Evolutionary conservation across 2,888 invertebrate species (phyloP).

Genomic region (Miltochrista miniata): DNA sequence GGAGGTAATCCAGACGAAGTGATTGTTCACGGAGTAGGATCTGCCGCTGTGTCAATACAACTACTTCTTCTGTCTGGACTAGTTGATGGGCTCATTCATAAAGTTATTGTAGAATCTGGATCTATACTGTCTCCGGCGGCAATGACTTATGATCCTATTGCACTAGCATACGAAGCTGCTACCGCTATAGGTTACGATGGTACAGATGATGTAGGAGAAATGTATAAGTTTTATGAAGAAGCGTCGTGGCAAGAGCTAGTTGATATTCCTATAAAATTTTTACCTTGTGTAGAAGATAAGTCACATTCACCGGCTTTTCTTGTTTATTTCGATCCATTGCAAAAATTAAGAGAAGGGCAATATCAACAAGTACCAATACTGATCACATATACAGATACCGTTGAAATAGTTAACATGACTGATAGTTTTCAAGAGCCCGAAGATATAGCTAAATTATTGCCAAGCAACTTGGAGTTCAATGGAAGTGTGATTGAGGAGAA

Average conservation of each 20-base stretch:
- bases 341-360: constrained; percentile 45
- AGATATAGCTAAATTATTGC: constrained; percentile 56
- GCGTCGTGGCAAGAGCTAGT: constrained; percentile 36
- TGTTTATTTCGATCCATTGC: constrained; percentile 56
- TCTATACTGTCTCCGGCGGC: constrained; percentile 63
- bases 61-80: constrained; percentile 60
- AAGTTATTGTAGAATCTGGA: constrained; percentile 68
- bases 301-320: constrained; percentile 30
- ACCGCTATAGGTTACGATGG: constrained; percentile 69
- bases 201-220: constrained; percentile 28
- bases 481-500: constrained; percentile 40
- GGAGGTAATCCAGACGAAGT: constrained; percentile 66
- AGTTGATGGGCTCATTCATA: constrained; percentile 58
- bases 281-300: constrained; percentile 61
- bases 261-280: constrained; percentile 45
- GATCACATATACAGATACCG: constrained; percentile 51
- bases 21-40: constrained; percentile 66
- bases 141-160: constrained; percentile 53
- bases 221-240: constrained; percentile 52
- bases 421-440: constrained; percentile 44
- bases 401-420: constrained; percentile 43
- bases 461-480: constrained; percentile 61
- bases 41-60: constrained; percentile 66
- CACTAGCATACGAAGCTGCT: constrained; percentile 60
- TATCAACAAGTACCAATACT: constrained; percentile 60